phyloP scores from a whole-genome alignment of 2,113 vertebrate genomes.

The Salvelinus sp. region DNA sequence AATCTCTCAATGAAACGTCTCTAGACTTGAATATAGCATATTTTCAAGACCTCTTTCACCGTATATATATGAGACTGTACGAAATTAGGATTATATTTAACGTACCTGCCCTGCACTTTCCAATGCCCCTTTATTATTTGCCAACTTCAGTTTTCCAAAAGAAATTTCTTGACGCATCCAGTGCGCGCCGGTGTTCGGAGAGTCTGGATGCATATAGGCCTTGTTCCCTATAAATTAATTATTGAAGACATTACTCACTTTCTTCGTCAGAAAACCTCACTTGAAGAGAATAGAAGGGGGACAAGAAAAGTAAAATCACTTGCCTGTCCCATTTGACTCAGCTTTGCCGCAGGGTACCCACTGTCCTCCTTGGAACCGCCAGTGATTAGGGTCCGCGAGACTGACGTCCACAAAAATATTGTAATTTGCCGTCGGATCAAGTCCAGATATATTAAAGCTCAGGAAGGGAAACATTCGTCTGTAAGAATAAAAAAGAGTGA shows the following conservation, averaged over 20 bases:
- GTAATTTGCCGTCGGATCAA: constrained; percentile 85
- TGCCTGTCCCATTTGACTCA: constrained; percentile 89
- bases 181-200: constrained; percentile 86
- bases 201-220: constrained; percentile 86
- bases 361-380: constrained; percentile 89
- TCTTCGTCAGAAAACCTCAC: not conserved
- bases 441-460: constrained; percentile 86
- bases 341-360: constrained; percentile 90
- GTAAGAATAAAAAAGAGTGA: constrained; percentile 34
- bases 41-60: not conserved
- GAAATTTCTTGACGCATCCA: constrained; percentile 91
- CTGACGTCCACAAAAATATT: constrained; percentile 90
- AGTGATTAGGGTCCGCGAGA: constrained; percentile 87
- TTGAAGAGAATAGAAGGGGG: not conserved
- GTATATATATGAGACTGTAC: not conserved
- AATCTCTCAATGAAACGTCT: too few species aligned
- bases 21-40: not conserved
- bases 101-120: constrained; percentile 85
- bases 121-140: constrained; percentile 86
- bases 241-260: constrained; percentile 54
- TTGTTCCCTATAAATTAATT: constrained; percentile 72
- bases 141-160: constrained; percentile 87
- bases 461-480: constrained; percentile 89
- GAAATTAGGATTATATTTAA: not conserved
- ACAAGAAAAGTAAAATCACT: constrained; percentile 50